phyloP scores from a whole-genome alignment of 2,113 vertebrate species.

The Petroica traversi region DNA sequence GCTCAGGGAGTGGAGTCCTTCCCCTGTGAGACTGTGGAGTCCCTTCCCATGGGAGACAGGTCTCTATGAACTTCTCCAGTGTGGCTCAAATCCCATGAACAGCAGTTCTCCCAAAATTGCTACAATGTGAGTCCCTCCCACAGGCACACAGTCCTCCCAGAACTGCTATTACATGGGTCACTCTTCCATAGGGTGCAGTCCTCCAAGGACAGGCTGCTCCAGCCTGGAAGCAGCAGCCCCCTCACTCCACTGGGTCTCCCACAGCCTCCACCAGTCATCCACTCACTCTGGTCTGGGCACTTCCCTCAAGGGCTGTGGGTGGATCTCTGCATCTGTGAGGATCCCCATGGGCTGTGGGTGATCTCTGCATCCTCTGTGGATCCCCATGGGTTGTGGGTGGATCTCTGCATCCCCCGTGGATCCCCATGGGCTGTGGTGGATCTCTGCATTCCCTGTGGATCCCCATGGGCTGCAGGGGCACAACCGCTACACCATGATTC shows the following conservation, averaged over 20 bases:
- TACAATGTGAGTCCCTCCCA: not conserved
- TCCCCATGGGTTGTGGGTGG: not conserved
- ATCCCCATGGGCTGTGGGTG: not conserved
- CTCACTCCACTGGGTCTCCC: not conserved
- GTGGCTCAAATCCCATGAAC: not conserved
- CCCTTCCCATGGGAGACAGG: fast-evolving
- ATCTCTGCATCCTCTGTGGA: too few species aligned
- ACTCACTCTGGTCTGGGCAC: fast-evolving
- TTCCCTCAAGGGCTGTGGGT: fast-evolving
- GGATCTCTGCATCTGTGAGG: not conserved
- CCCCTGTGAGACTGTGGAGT: fast-evolving
- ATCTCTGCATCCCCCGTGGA: not conserved
- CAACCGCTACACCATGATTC: not conserved
- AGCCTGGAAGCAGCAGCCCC: not conserved
- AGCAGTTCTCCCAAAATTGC: not conserved
- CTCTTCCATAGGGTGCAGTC: fast-evolving
- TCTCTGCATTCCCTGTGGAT: not conserved
- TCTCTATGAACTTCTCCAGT: not conserved
- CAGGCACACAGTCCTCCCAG: not conserved
- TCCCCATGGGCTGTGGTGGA: not conserved
- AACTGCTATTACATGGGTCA: fast-evolving
- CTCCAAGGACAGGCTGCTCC: not conserved
- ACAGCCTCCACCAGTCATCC: not conserved
- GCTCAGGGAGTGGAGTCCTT: not conserved
- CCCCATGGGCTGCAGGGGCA: not conserved